These are phyloP conservation scores for Turritopsis dohrnii DNA, from an alignment of 30 jellyfish, hydroid and myxozoan genomes.

Conservation along the genomic window DNA sequence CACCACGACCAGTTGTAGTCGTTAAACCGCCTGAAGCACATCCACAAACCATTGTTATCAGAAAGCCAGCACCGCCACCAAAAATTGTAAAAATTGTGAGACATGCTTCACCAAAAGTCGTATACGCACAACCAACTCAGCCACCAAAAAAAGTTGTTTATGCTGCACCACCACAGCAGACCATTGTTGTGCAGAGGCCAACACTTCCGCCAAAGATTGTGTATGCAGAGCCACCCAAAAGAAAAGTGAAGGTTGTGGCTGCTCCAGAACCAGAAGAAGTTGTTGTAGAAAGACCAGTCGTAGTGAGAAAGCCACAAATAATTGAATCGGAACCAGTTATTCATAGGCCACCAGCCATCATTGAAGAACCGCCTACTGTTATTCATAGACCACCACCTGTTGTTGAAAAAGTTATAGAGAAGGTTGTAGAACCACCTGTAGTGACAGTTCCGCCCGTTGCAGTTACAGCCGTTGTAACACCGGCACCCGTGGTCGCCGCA, in stretches of 20 bases:
- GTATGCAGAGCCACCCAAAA: background rate
- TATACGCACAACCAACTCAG: conserved; percentile 9
- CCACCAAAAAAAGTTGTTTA: conserved; percentile 25
- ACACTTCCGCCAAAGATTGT: background rate
- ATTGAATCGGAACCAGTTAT: conserved; percentile 5
- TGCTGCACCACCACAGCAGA: conserved; percentile 22
- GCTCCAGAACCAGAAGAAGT: conserved; percentile 12
- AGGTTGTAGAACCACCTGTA: background rate
- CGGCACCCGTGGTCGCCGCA: background rate
- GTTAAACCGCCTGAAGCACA: conserved; percentile 8
- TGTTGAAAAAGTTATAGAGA: too few species aligned
- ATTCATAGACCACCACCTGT: background rate
- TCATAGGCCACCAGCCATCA: background rate
- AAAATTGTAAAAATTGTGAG: background rate
- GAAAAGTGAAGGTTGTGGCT: background rate
- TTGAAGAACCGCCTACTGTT: background rate
- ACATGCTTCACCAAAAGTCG: conserved; percentile 12
- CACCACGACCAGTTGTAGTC: background rate
- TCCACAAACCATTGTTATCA: conserved; percentile 9
- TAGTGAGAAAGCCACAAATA: background rate
- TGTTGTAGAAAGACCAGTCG: background rate
- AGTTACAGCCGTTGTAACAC: background rate
- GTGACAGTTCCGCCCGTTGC: background rate
- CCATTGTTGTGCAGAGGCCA: background rate
- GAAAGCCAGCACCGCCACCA: background rate